Evolutionary conservation across 2,113 vertebrate species (phyloP), one percentile per base, ranked within the genome.

Genomic region (Lophius piscatorius): DNA sequence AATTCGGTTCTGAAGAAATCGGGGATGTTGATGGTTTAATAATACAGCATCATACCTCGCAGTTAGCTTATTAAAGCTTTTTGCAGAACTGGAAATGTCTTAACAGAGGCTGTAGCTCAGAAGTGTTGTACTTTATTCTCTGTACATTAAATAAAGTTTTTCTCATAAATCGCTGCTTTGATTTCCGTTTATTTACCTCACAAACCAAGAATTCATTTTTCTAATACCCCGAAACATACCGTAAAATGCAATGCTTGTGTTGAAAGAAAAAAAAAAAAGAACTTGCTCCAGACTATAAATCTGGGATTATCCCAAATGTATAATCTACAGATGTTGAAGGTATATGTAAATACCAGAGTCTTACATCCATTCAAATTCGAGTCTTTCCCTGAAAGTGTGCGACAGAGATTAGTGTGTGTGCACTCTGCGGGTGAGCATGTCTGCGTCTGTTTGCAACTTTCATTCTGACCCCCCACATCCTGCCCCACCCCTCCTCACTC

Each of bases 131-230:
- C 35, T 56, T 47, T 62, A 45, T 22, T 75, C 42, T 33, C n/a
- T 71, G 48, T 49, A 71, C 23, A 74, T 39, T 65, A 24, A 58
- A 90, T 78, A 74, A 84, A 88, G 87, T 34, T 34, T 78, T 83
- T 88, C 78, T 72, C 59, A 80, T 57, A 76, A 61, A 69, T 75
- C 29, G 58, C 26, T 50, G 33, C 21, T 73, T 49, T 47, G 49
- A 45, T 10, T 3, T 8, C 78, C 74, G 34, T 65, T 23, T 7
- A 52, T 77, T 76, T 52, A 63, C 69, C 63, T 14, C 26, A 49
- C 23, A 8, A 13, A 28, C 51, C 41, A 44, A 42, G 9, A 57
- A 47, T 21, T 36, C 63, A 65, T 46, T 68, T 28, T 29, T 33
- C 17, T 36, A 39, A 71, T 59, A 81, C 64, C 52, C 50, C 71